Evolutionary conservation across 2,888 invertebrate species (phyloP).

Genomic region (Helobdella robusta): DNA sequence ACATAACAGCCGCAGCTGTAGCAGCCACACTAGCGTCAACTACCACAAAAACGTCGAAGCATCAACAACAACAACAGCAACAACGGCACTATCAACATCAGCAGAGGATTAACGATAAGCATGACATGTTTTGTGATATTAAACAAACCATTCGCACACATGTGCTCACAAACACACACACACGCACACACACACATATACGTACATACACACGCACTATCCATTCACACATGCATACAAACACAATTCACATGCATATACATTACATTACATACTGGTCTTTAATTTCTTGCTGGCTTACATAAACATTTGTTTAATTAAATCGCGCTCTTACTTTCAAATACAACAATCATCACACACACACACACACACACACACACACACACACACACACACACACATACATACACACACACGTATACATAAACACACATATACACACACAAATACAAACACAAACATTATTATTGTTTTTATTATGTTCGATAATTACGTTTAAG

Average conservation of each 20-base stretch:
- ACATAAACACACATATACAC: neutral
- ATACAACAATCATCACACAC: too few species aligned
- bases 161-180: neutral
- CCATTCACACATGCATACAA: neutral
- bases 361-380: conserved; percentile 3
- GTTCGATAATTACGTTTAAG: too few species aligned
- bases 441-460: conserved; percentile 21
- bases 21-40: too few species aligned
- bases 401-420: conserved; percentile 2
- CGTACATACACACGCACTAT: conserved; percentile 3
- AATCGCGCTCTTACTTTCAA: too few species aligned
- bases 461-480: too few species aligned
- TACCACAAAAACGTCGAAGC: too few species aligned
- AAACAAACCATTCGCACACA: neutral
- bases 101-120: too few species aligned
- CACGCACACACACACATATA: conserved; percentile 3
- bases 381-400: conserved; percentile 3
- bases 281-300: too few species aligned
- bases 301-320: too few species aligned
- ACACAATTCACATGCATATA: neutral
- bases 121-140: neutral
- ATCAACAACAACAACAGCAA: too few species aligned
- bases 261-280: neutral
- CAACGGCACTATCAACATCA: too few species aligned
- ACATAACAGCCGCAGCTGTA: too few species aligned